Conservation (phyloP, 2,888 invertebrate species). For the Coelinius sp. region DNA sequence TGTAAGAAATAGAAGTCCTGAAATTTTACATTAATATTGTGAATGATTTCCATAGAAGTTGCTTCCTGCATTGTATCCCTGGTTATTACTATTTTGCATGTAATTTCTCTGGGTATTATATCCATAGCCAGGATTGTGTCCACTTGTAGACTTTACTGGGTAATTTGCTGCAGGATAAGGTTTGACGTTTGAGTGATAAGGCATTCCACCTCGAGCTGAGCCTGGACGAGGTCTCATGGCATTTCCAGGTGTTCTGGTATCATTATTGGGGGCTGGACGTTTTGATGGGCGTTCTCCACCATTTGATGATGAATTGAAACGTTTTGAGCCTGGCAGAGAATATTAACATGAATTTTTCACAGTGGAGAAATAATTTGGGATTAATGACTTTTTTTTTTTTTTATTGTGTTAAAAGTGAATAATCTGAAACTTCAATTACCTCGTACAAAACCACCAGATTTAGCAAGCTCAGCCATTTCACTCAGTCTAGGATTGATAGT, state of each 20-base stretch:
- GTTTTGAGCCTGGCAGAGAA: background rate
- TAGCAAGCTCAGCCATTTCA: slow-evolving; percentile 76
- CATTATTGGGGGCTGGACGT: slow-evolving; percentile 40
- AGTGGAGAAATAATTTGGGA: background rate
- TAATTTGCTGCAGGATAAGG: slow-evolving; percentile 57
- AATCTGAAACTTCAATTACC: slow-evolving; percentile 54
- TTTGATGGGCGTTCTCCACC: slow-evolving; percentile 40
- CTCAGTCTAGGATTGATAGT: slow-evolving; percentile 88
- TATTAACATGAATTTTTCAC: background rate
- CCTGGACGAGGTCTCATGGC: slow-evolving; percentile 50
- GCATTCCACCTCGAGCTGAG: slow-evolving; percentile 49
- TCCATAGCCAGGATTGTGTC: slow-evolving; percentile 55
- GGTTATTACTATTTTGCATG: slow-evolving; percentile 52
- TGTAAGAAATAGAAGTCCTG: slow-evolving; percentile 12
- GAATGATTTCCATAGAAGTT: slow-evolving; percentile 24
- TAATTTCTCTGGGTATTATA: slow-evolving; percentile 58
- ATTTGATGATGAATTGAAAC: slow-evolving; percentile 40
- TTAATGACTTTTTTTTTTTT: too few relatives aligned
- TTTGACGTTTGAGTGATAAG: slow-evolving; percentile 54
- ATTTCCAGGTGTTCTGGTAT: slow-evolving; percentile 44
- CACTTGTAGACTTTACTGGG: slow-evolving; percentile 49
- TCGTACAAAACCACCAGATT: slow-evolving; percentile 61
- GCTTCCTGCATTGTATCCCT: background rate
- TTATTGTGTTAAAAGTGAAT: too few relatives aligned
- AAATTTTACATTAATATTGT: slow-evolving; percentile 46